A percentile compares a stretch with the other conserved stretches of the same genome.
Evolutionary conservation across 2,797 vertebrate genomes (phyloP).

Genomic region (Sandelia bainsii): DNA sequence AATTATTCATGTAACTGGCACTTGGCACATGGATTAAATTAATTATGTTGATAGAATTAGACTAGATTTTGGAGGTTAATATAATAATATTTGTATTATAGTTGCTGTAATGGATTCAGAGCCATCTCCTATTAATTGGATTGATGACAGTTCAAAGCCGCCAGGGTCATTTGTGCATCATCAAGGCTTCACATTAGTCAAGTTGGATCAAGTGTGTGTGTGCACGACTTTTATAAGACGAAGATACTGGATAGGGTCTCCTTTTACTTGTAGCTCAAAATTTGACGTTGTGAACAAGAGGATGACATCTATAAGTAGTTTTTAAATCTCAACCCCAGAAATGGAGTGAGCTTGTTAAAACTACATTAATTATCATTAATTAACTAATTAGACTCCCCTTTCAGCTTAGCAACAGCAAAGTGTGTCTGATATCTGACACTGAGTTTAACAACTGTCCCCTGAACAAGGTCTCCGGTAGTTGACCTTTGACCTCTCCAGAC

Average conservation of each 20-base stretch:
- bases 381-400: too few relatives aligned
- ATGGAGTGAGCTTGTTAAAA: background rate
- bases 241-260: background rate
- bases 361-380: too few relatives aligned
- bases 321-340: too few relatives aligned
- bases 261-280: slow-evolving; percentile 4
- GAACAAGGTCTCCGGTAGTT: background rate
- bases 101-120: slow-evolving; percentile 79
- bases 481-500: slow-evolving; percentile 24
- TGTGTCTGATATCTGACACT: background rate
- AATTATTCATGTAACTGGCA: slow-evolving; percentile 81
- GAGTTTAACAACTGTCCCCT: too few relatives aligned
- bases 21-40: slow-evolving; percentile 80
- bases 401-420: background rate
- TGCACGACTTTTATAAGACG: slow-evolving; percentile 40
- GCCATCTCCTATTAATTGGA: slow-evolving; percentile 82
- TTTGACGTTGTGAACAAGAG: slow-evolving; percentile 1
- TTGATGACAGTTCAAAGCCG: slow-evolving; percentile 76
- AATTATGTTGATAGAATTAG: slow-evolving; percentile 85
- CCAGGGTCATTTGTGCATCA: slow-evolving; percentile 69
- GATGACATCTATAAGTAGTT: background rate
- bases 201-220: slow-evolving; percentile 46
- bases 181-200: slow-evolving; percentile 59
- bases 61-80: slow-evolving; percentile 79
- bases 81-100: slow-evolving; percentile 85